These are phyloP conservation scores for Cryptophagus acutangulus DNA, from an alignment of 2,888 invertebrate species.

Conservation along the genomic window DNA sequence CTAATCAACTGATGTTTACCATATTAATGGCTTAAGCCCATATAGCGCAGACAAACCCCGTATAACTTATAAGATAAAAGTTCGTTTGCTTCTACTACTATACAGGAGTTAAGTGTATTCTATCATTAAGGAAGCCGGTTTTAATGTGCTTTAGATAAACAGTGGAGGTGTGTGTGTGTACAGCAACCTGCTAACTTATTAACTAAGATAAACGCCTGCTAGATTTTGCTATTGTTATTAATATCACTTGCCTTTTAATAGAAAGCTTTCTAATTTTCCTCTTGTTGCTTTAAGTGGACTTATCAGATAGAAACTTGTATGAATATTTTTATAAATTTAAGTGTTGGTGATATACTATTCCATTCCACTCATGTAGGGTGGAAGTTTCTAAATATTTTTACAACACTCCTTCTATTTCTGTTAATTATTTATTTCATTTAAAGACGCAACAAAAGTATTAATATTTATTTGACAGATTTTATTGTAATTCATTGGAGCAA, in stretches of 20 bases:
- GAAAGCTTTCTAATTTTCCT: constrained; percentile 7
- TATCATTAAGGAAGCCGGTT: constrained; percentile 38
- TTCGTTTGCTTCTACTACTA: not conserved
- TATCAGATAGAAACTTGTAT: too few relatives aligned
- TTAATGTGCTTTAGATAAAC: constrained; percentile 24
- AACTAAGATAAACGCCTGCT: constrained; percentile 23
- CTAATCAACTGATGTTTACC: not conserved
- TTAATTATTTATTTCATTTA: too few relatives aligned
- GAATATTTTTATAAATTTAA: too few relatives aligned
- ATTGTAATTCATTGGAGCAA: not conserved
- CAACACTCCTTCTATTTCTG: too few relatives aligned
- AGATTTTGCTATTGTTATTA: constrained; percentile 17
- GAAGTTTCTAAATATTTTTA: too few relatives aligned
- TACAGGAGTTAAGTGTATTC: constrained; percentile 38
- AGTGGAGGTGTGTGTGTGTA: constrained; percentile 23
- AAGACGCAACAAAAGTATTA: too few relatives aligned
- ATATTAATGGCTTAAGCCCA: constrained; percentile 15
- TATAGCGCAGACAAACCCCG: constrained; percentile 16
- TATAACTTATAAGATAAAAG: not conserved
- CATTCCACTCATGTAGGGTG: too few relatives aligned
- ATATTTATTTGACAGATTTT: not conserved
- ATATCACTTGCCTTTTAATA: constrained; percentile 8
- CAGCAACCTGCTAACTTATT: constrained; percentile 32
- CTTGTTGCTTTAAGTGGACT: not conserved
- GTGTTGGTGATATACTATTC: too few relatives aligned